phyloP scores from a whole-genome alignment of 2,888 invertebrate genomes.

The Chymomyza amoena region DNA sequence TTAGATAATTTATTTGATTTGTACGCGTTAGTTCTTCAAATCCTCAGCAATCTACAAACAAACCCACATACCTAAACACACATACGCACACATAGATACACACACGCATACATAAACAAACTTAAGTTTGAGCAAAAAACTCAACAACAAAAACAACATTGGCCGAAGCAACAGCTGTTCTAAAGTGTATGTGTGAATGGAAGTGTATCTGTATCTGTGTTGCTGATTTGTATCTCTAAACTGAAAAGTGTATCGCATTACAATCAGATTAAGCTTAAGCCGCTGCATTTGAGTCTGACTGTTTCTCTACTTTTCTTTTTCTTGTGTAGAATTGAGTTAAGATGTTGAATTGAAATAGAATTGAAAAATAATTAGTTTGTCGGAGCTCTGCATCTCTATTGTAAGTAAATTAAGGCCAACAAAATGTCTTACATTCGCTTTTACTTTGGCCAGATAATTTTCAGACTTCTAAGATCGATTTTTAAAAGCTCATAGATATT shows the following conservation, averaged over 20 bases:
- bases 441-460: background rate
- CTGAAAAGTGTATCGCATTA: constrained; percentile 69
- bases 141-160: no score
- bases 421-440: background rate
- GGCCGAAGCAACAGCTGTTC: constrained; percentile 59
- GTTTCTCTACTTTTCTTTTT: background rate
- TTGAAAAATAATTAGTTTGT: constrained; percentile 58
- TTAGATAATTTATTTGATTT: constrained; percentile 70
- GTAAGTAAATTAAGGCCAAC: constrained; percentile 57
- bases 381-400: background rate
- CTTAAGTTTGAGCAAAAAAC: background rate
- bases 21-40: constrained; percentile 59
- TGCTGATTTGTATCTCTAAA: constrained; percentile 66
- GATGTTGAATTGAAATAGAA: constrained; percentile 57
- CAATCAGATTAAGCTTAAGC: constrained; percentile 69
- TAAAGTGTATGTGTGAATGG: constrained; percentile 3
- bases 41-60: background rate
- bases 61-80: no score
- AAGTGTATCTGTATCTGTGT: no score
- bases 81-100: background rate
- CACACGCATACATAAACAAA: constrained; percentile 20
- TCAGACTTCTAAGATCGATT: background rate
- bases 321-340: constrained; percentile 55
- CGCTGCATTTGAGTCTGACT: no score
- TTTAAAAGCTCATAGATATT: background rate